phyloP scores from a whole-genome alignment of 2,888 invertebrate species.

The Stenurella melanura region DNA sequence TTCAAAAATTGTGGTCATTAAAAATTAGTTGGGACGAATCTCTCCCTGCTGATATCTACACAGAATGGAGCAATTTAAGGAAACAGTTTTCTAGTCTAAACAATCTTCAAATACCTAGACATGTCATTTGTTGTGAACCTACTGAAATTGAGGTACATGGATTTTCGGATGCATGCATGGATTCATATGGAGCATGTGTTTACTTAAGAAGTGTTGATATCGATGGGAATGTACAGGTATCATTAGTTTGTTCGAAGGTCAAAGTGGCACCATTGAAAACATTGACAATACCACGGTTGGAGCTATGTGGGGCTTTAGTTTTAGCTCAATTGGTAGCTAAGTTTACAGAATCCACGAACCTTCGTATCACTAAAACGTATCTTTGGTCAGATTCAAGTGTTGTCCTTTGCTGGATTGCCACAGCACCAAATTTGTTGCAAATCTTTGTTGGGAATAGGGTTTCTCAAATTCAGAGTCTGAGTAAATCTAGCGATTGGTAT shows the following conservation, averaged over 20 bases:
- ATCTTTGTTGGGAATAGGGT: constrained; percentile 48
- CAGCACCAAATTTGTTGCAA: constrained; percentile 33
- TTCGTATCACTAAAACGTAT: constrained; percentile 10
- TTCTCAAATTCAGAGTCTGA: constrained; percentile 40
- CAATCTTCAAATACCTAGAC: constrained; percentile 21
- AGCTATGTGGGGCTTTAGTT: constrained; percentile 34
- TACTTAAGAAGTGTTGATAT: constrained; percentile 29
- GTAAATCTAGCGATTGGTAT: constrained; percentile 31
- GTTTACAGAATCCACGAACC: background rate
- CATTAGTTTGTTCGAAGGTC: constrained; percentile 36
- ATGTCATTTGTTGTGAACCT: constrained; percentile 6
- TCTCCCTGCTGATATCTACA: constrained; percentile 14
- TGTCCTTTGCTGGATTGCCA: constrained; percentile 40
- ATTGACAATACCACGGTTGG: constrained; percentile 33
- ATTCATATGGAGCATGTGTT: constrained; percentile 43
- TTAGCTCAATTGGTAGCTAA: constrained; percentile 18
- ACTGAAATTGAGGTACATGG: constrained; percentile 28
- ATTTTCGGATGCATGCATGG: constrained; percentile 40
- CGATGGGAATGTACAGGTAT: constrained; percentile 17
- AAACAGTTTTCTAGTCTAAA: constrained; percentile 28
- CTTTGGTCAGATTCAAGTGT: constrained; percentile 42
- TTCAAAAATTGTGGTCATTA: constrained; percentile 40
- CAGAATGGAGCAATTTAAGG: constrained; percentile 10
- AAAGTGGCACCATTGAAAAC: constrained; percentile 39
- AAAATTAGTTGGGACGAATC: constrained; percentile 40